phyloP scores from a whole-genome alignment of 1,140 invertebrate species.

The Drosophila quadrilineata region DNA sequence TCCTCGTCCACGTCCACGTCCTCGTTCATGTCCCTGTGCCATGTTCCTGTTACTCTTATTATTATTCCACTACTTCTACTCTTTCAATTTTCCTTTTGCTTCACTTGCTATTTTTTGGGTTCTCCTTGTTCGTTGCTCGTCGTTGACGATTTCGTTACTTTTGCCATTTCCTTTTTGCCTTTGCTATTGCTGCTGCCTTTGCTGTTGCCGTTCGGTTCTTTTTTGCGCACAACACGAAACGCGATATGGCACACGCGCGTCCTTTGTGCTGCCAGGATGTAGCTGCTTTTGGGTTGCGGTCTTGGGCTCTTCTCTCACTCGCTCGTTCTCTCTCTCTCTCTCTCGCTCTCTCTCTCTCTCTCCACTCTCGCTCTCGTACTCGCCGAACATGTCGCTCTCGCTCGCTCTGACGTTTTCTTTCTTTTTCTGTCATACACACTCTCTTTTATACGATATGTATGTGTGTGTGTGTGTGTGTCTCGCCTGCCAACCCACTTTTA shows the following conservation, averaged over 20 bases:
- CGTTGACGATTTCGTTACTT: conserved; percentile 2
- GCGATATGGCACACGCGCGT: conserved; percentile 60
- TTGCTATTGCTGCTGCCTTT: conserved; percentile 9
- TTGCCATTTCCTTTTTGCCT: background rate
- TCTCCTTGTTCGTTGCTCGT: background rate
- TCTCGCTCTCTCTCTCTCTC: no score
- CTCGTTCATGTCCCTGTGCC: background rate
- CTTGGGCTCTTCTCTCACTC: no score
- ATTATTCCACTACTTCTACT: no score
- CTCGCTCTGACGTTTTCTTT: no score
- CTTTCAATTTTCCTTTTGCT: conserved; percentile 26
- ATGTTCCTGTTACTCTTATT: background rate
- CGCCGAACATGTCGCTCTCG: no score
- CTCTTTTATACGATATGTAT: background rate
- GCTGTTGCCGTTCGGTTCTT: conserved; percentile 51
- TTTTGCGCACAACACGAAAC: conserved; percentile 70
- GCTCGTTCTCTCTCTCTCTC: no score
- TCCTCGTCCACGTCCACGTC: background rate
- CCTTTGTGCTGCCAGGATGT: conserved; percentile 23
- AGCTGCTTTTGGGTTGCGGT: no score
- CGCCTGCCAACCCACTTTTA: no score
- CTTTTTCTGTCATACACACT: background rate
- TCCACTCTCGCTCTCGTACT: no score
- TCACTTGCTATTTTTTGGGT: background rate
- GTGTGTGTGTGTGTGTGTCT: conserved; percentile 1